phyloP scores from a whole-genome alignment of 2,797 vertebrate genomes.

The Ctenochaetus hawaiiensis region DNA sequence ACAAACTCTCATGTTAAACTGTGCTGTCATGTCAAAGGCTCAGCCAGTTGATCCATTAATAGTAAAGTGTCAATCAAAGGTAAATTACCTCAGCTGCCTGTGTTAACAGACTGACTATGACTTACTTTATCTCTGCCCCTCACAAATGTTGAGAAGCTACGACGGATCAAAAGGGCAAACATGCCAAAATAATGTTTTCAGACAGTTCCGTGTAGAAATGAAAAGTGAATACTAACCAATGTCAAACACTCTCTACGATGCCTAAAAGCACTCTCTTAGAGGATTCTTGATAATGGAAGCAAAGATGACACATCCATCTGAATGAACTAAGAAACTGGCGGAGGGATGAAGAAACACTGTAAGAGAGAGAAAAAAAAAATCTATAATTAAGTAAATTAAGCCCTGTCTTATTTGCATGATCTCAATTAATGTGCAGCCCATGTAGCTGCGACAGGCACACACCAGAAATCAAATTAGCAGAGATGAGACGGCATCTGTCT shows the following conservation, averaged over 20 bases:
- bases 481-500: conserved; percentile 81
- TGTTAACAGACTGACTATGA: conserved; percentile 11
- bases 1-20: conserved; percentile 16
- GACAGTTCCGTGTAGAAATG: conserved; percentile 23
- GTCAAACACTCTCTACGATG: conserved; percentile 21
- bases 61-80: conserved; percentile 43
- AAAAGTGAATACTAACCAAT: conserved; percentile 27
- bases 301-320: conserved; percentile 57
- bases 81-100: conserved; percentile 34
- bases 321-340: conserved; percentile 32
- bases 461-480: conserved; percentile 82
- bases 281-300: conserved; percentile 45
- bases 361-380: conserved; percentile 27
- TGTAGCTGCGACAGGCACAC: conserved; percentile 69
- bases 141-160: not conserved
- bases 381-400: conserved; percentile 78
- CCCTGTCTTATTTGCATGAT: conserved; percentile 79
- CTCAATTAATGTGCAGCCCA: conserved; percentile 77
- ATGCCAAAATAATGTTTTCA: conserved; percentile 36
- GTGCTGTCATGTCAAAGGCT: conserved; percentile 35
- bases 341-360: conserved; percentile 39
- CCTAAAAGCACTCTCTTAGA: conserved; percentile 27
- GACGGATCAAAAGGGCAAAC: conserved; percentile 20
- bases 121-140: conserved; percentile 19
- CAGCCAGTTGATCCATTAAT: conserved; percentile 22